phyloP scores from a whole-genome alignment of 1,140 invertebrate genomes.

The Vanessa atalanta region DNA sequence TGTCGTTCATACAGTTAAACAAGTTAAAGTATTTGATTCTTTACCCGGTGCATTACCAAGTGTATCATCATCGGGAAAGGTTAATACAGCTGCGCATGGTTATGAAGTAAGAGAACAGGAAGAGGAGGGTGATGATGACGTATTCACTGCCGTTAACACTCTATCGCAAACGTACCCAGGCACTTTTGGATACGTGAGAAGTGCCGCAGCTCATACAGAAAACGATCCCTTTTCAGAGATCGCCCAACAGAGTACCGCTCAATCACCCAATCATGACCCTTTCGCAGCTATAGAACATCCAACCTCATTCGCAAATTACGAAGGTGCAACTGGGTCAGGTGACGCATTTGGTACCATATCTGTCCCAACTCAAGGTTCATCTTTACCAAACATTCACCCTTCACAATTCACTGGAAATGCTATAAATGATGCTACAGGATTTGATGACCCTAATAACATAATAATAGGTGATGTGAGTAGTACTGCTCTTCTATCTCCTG shows the following conservation, averaged over 20 bases:
- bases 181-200: slow-evolving; percentile 56
- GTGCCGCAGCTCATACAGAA: slow-evolving; percentile 45
- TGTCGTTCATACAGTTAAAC: slow-evolving; percentile 67
- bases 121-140: slow-evolving; percentile 68
- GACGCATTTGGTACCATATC: slow-evolving; percentile 43
- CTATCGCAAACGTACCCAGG: slow-evolving; percentile 59
- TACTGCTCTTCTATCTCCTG: slow-evolving; percentile 45
- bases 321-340: slow-evolving; percentile 50
- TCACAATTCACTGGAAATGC: slow-evolving; percentile 40
- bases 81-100: slow-evolving; percentile 41
- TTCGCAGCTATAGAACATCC: slow-evolving; percentile 51
- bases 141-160: slow-evolving; percentile 60
- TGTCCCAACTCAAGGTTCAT: slow-evolving; percentile 20
- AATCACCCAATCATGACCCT: slow-evolving; percentile 48
- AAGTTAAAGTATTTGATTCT: slow-evolving; percentile 72
- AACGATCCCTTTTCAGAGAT: slow-evolving; percentile 50
- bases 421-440: slow-evolving; percentile 31
- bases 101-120: slow-evolving; percentile 75
- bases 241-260: slow-evolving; percentile 45
- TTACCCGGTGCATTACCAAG: slow-evolving; percentile 57
- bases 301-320: slow-evolving; percentile 48
- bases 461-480: slow-evolving; percentile 50
- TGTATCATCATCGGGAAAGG: background rate
- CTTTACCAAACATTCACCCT: slow-evolving; percentile 40
- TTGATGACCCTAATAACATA: slow-evolving; percentile 46